phyloP scores from a whole-genome alignment of 2,888 invertebrate species.

The Trileptium ribeirensis region DNA sequence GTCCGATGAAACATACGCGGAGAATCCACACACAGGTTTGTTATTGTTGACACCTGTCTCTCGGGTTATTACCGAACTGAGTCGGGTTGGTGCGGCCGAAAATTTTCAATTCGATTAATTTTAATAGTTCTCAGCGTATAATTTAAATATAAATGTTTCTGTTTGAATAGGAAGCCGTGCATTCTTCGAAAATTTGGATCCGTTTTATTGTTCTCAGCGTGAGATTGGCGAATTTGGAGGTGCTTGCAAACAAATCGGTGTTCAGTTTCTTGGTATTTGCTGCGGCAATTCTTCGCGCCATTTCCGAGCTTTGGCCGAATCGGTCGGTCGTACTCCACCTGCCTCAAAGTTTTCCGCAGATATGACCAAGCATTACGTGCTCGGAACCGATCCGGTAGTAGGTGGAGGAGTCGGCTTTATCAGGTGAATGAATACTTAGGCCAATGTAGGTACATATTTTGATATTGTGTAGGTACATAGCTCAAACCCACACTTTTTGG shows the following conservation, averaged over 20 bases:
- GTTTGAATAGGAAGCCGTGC: slow-evolving; percentile 40
- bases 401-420: too few species aligned
- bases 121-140: background rate
- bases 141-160: background rate
- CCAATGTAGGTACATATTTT: too few species aligned
- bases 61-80: too few species aligned
- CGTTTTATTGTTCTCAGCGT: slow-evolving; percentile 38
- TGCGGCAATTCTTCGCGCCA: slow-evolving; percentile 46
- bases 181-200: slow-evolving; percentile 40
- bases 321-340: slow-evolving; percentile 42
- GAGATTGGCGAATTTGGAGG: slow-evolving; percentile 44
- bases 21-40: too few species aligned
- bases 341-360: slow-evolving; percentile 41
- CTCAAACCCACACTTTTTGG: too few species aligned
- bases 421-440: too few species aligned
- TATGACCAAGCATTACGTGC: slow-evolving; percentile 40
- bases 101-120: too few species aligned
- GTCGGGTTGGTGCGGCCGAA: too few species aligned
- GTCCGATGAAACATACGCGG: too few species aligned
- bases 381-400: too few species aligned
- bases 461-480: too few species aligned
- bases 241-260: slow-evolving; percentile 41
- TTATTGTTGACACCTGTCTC: too few species aligned
- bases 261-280: slow-evolving; percentile 48
- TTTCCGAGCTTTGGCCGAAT: slow-evolving; percentile 43